Base-by-base conservation (phyloP, 2,888 invertebrate genomes). In the Leucania comma region DNA sequence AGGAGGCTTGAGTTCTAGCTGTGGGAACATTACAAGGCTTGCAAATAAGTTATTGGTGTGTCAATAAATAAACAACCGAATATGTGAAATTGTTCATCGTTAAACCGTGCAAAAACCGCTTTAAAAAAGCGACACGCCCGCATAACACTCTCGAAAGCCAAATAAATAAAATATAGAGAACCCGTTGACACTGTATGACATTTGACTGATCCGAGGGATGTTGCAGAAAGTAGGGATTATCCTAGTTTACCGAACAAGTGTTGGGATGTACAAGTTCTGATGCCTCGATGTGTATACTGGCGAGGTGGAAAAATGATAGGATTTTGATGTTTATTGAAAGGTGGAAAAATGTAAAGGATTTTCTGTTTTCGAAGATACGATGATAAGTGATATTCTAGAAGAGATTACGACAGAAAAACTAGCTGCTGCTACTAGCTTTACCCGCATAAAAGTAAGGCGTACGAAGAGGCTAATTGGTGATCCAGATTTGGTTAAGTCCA, bases 171-270 rank as follows among this genome's bases (percentile, higher is more conserved):
- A 76, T 73, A 73, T 42, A 54, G 35, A 59, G 20, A 51, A 24
- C 26, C 9, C 50, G 35, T 35, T 54, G 76, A 62, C 62, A 68
- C 20, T 51, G 50, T 62, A 74, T 79, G 79, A 68, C 80, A 68
- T 53, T 35, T 59, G 74, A 24, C 61, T 78, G 75, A 77, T 77
- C 76, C 68, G 5, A 3, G n/a, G 62, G 53, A 79, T 79, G 62
- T 50, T 24, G 57, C 61, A 59, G 54, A 68, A 68, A 68, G 68
- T 58, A 68, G 53, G 75, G 76, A 77, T 77, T 68, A 77, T 79
- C 76, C 76, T 2, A 17, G 68, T 29, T 74, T 68, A 79, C 79
- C 80, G 29, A 10, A 68, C 75, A 68, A 68, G 68, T 56, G 68
- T 32, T 12, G 24, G 68, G 53, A 38, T 62, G 3, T 53, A 68